Percentiles rank a stretch among this genome's conserved stretches.
Conservation (phyloP, 2,797 vertebrate species). For the Typhlichthys subterraneus region DNA sequence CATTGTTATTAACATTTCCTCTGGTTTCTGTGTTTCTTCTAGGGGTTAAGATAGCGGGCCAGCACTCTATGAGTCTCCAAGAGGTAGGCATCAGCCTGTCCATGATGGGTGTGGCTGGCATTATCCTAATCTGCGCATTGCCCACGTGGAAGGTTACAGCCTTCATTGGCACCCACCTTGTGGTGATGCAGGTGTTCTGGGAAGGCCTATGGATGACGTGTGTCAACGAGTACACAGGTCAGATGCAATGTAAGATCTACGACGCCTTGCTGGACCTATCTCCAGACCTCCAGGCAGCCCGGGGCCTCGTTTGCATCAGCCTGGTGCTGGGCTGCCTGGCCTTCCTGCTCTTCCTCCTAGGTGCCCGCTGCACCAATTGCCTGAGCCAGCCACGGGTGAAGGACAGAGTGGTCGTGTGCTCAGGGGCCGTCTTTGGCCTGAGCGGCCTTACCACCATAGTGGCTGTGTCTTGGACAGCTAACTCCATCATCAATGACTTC, state of each 20-base stretch:
- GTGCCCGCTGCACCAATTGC: constrained; percentile 83
- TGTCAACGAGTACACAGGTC: constrained; percentile 83
- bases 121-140: constrained; percentile 84
- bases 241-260: constrained; percentile 88
- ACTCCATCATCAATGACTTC: constrained; percentile 83
- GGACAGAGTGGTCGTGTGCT: constrained; percentile 69
- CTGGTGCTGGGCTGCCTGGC: constrained; percentile 76
- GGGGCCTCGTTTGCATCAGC: constrained; percentile 81
- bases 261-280: constrained; percentile 85
- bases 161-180: constrained; percentile 84
- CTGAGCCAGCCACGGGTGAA: constrained; percentile 73
- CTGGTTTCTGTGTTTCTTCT: constrained; percentile 12
- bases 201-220: constrained; percentile 91
- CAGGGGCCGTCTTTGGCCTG: constrained; percentile 78
- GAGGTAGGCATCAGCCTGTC: constrained; percentile 81
- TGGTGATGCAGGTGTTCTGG: constrained; percentile 88
- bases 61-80: constrained; percentile 76
- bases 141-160: constrained; percentile 89
- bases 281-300: constrained; percentile 80
- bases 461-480: constrained; percentile 84
- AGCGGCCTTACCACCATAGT: constrained; percentile 73
- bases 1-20: background rate
- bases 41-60: constrained; percentile 21
- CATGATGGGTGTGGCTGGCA: constrained; percentile 77
- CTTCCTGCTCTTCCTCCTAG: constrained; percentile 78